These are phyloP conservation scores for Euphysa ruthae DNA, from an alignment of 30 jellyfish, hydroid and myxozoan genomes.

Conservation along the genomic window DNA sequence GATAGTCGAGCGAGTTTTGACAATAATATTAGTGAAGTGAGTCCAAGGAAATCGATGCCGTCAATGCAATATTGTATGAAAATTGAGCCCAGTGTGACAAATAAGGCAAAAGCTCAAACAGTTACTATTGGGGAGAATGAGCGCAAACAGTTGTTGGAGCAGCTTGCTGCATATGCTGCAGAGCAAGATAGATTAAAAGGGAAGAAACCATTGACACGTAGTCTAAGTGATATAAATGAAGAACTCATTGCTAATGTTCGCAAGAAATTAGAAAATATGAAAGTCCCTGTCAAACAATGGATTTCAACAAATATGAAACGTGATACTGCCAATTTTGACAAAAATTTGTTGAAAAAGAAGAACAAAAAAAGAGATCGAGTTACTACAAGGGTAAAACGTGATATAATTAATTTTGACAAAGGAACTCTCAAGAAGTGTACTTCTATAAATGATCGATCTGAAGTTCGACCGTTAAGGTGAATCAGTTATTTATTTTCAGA, in stretches of 20 bases:
- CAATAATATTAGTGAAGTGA: too few relatives aligned
- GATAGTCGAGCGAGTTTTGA: too few relatives aligned
- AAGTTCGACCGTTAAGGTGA: too few relatives aligned
- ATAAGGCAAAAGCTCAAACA: constrained; percentile 16
- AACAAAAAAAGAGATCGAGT: too few relatives aligned
- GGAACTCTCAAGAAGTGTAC: too few relatives aligned
- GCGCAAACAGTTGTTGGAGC: constrained; percentile 1
- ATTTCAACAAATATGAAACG: constrained; percentile 7
- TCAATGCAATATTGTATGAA: too few relatives aligned
- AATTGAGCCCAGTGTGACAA: too few relatives aligned
- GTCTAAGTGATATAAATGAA: constrained; percentile 23
- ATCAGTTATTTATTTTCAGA: too few relatives aligned
- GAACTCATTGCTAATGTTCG: constrained; percentile 28
- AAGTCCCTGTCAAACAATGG: constrained; percentile 47
- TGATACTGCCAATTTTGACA: constrained; percentile 1
- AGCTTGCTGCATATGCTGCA: neutral
- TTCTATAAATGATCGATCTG: too few relatives aligned
- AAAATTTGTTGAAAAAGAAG: neutral
- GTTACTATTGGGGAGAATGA: constrained; percentile 29
- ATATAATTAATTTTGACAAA: too few relatives aligned
- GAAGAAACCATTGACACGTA: constrained; percentile 4
- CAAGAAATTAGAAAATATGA: constrained; percentile 50
- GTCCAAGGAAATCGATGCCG: neutral
- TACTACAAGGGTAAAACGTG: too few relatives aligned
- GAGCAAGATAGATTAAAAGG: constrained; percentile 5